Base-by-base conservation (phyloP, 2,113 vertebrate species). In the Vanacampus margaritifer region DNA sequence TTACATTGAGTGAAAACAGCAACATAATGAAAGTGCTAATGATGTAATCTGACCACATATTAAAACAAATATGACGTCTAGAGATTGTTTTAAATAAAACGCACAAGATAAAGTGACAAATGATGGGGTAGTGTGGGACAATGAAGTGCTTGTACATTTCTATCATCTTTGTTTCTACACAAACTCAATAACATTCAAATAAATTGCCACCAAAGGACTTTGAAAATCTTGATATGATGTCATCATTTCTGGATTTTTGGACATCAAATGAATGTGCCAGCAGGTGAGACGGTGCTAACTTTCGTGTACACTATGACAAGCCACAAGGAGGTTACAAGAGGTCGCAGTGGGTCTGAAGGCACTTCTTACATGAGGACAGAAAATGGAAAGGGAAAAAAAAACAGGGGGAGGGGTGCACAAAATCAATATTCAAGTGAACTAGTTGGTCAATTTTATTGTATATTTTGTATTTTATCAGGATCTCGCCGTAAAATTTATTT, bases 1-100 rank as follows among this genome's bases (percentile, higher is more conserved):
- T 82, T 91, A 89, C 89, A 90, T 74, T 78, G 71, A 82, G 77
- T 85, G 79, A 80, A 88, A 87, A 85, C 81, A 78, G 82, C 71
- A 41, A 46, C 74, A 76, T 83, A 78, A 83, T 75, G 69, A 90
- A 89, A 90, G 89, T 89, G 88, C 82, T 84, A 85, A 79, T 11
- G 71, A 86, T 46, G 72, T 59, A 79, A 71, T 68, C 65, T 62
- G 69, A 82, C 26, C 26, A 57, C 54, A 57, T 26, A 53, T 57
- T 84, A 61, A 64, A 75, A 74, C 73, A 45, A 26, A 68, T 26
- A 43, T 64, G 8, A 71, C 46, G 6, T 16, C 39, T 62, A 28
- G 11, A 51, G 13, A 57, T 71, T 82, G 6, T 75, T 61, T 76
- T 65, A 74, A 68, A 68, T 71, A 65, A 63, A 73, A 68, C 62